Evolutionary conservation across 2,797 vertebrate genomes (phyloP), one percentile per base, ranked within the genome.

Genomic region (Calcarius lapponicus): DNA sequence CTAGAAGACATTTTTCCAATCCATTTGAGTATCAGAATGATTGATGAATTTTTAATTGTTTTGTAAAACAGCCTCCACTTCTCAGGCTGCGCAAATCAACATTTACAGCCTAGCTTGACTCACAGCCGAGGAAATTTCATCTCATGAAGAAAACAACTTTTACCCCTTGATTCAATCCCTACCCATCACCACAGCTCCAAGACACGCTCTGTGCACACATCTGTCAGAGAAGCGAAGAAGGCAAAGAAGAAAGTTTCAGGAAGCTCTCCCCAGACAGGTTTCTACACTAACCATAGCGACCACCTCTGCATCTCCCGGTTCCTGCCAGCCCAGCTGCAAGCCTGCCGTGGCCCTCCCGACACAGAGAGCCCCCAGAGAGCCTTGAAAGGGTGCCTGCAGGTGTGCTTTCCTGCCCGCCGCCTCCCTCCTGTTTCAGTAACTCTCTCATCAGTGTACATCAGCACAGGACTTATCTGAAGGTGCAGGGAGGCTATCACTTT

Each of bases 221-320:
- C 95, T 96, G 92, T 50, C 86, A 50, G 85, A 93, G 86, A 32
- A 67, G 54, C 12, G 11, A 66, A 34, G 22, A 60, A 17, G 3
- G 42, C 1, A 1, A 88, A 92, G 86, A 86, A 90, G 92, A 96
- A 94, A 91, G 92, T 96, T 97, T 94, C 96, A 95, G 93, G 94
- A 96, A 96, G 92, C 85, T 94, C 43, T 94, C 85, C 82, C 66
- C 91, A 62, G 13, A 10, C 70, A 86, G 90, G 80, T 96, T 96
- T 96, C 91, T 97, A 88, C 73, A 5, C 80, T 94, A 96, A 94
- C 94, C 94, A 92, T 92, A 61, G 73, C 88, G 76, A 88, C 95
- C 91, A 91, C 87, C 95, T 88, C 91, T 79, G 60, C 71, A 70
- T 60, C 88, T 96, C 95, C 95, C 24, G 0, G 94, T 95, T 96